These are phyloP conservation scores for Gymnobelideus leadbeateri DNA, from an alignment of 2,113 vertebrate species.

Conservation along the genomic window DNA sequence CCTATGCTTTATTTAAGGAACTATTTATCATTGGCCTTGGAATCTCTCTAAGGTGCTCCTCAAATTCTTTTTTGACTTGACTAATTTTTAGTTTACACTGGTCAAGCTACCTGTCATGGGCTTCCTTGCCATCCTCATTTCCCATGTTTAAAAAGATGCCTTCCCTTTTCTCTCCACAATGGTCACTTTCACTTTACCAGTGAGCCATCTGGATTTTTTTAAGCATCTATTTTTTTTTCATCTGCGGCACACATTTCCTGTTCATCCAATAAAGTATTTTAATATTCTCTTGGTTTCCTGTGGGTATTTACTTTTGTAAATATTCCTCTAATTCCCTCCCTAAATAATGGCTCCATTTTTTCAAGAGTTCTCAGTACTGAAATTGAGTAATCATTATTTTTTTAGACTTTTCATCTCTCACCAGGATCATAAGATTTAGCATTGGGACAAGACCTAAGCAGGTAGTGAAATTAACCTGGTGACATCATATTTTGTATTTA, in stretches of 20 bases:
- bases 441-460: background rate
- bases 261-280: background rate
- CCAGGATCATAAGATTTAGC: background rate
- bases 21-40: background rate
- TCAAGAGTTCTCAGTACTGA: background rate
- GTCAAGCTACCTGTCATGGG: background rate
- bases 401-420: background rate
- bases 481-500: background rate
- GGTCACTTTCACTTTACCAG: background rate
- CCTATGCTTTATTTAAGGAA: background rate
- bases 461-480: background rate
- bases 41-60: background rate
- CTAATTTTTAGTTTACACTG: background rate
- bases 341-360: background rate
- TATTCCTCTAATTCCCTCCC: background rate
- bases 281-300: background rate
- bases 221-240: background rate
- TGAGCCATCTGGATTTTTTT: background rate
- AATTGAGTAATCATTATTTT: background rate
- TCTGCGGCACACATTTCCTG: background rate
- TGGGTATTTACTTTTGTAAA: background rate
- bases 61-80: background rate
- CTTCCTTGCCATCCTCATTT: background rate
- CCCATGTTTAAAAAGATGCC: background rate
- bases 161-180: background rate